Evolutionary conservation across 2,888 invertebrate genomes (phyloP).

Genomic region (Melanostoma scalare): DNA sequence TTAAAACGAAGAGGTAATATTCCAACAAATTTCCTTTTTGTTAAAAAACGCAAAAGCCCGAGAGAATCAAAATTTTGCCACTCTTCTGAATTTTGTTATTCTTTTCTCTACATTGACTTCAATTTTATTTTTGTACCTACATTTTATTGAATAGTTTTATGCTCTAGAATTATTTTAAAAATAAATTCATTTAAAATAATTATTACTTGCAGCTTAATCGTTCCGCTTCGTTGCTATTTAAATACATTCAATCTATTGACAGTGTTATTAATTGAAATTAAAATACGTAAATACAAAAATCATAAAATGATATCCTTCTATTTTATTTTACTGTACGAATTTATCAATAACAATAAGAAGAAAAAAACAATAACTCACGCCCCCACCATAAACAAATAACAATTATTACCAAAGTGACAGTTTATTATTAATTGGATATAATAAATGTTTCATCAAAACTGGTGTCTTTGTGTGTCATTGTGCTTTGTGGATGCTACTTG

Average conservation of each 20-base stretch:
- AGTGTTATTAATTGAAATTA: constrained; percentile 12
- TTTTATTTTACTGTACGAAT: constrained; percentile 39
- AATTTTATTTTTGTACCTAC: no score
- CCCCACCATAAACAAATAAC: constrained; percentile 62
- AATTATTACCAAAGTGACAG: constrained; percentile 66
- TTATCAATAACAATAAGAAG: constrained; percentile 35
- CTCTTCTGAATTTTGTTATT: no score
- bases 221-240: no score
- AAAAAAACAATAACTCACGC: constrained; percentile 48
- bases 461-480: background rate
- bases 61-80: no score
- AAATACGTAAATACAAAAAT: constrained; percentile 9
- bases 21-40: no score
- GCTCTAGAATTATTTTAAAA: no score
- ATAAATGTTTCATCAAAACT: constrained; percentile 54
- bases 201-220: no score
- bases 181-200: no score
- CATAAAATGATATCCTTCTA: constrained; percentile 36
- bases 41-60: no score
- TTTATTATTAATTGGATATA: constrained; percentile 68
- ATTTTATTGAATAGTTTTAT: no score
- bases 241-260: background rate
- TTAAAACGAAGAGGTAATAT: no score
- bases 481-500: background rate
- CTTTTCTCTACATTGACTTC: no score